Conservation (phyloP, 2,888 invertebrate species). For the Prosopocoilus inquinatus region DNA sequence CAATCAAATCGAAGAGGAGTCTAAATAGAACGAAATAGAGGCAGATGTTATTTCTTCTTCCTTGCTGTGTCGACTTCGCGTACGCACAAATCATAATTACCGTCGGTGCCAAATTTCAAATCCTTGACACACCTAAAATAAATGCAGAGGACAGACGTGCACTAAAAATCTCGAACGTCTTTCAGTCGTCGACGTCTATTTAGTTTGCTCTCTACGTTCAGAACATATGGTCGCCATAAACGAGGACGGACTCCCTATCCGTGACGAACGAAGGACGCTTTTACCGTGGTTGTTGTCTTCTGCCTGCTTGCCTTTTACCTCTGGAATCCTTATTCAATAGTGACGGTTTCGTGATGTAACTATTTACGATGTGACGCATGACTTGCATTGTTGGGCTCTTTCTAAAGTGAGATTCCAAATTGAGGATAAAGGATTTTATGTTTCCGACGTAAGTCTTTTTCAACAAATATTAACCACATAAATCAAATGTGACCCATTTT, state of each 20-base stretch:
- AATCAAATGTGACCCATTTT: no score
- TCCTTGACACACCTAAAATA: slow-evolving; percentile 22
- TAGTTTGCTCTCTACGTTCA: slow-evolving; percentile 15
- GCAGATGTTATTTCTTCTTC: no score
- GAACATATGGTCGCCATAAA: slow-evolving; percentile 18
- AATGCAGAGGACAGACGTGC: slow-evolving; percentile 19
- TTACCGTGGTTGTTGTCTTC: no score
- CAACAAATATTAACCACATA: no score
- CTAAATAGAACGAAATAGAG: no score
- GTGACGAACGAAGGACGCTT: not conserved
- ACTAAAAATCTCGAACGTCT: slow-evolving; percentile 21
- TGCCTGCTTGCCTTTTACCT: no score
- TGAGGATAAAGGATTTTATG: not conserved
- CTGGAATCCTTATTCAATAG: not conserved
- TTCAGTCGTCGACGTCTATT: slow-evolving; percentile 21
- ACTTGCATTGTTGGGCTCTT: not conserved
- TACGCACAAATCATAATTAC: slow-evolving; percentile 9
- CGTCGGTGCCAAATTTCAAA: slow-evolving; percentile 7
- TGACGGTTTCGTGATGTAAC: not conserved
- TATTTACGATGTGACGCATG: not conserved
- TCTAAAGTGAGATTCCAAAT: not conserved
- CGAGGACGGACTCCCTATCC: slow-evolving; percentile 16
- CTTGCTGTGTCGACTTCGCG: not conserved
- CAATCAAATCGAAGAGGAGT: no score
- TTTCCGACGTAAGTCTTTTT: not conserved